phyloP scores from a whole-genome alignment of 2,113 vertebrate genomes.

The Prunella himalayana region DNA sequence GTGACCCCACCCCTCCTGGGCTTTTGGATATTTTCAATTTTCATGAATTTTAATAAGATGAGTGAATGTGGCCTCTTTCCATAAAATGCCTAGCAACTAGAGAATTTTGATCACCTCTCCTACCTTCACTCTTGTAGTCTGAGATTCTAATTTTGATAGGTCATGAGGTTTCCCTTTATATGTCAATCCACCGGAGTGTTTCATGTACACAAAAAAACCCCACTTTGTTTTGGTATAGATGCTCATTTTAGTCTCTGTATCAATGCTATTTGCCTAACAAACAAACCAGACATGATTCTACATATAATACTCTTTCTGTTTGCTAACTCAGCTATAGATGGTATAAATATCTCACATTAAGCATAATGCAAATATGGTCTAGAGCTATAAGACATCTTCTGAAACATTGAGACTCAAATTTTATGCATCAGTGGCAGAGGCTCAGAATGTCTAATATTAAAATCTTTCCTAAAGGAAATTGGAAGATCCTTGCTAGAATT shows the following conservation, averaged over 20 bases:
- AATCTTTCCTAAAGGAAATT: neutral
- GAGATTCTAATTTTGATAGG: neutral
- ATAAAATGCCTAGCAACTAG: conserved; percentile 12
- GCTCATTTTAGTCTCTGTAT: neutral
- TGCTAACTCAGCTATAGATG: neutral
- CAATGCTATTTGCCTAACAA: neutral
- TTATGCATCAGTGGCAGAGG: neutral
- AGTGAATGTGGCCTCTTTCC: neutral
- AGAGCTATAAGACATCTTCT: neutral
- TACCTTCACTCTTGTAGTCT: neutral
- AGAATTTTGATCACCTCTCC: neutral
- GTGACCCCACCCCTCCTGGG: neutral
- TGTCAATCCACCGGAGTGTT: neutral
- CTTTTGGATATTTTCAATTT: conserved; percentile 40
- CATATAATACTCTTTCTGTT: neutral
- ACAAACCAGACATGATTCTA: neutral
- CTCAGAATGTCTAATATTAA: neutral
- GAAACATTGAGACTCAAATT: neutral
- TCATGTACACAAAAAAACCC: neutral
- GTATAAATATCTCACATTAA: neutral
- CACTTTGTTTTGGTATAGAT: neutral
- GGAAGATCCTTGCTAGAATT: neutral
- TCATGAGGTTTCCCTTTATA: neutral
- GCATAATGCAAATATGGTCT: neutral
- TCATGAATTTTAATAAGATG: conserved; percentile 50